Evolutionary conservation across 2,888 invertebrate species (phyloP), one percentile per base, ranked within the genome.

Genomic region (Tridacna gigas): DNA sequence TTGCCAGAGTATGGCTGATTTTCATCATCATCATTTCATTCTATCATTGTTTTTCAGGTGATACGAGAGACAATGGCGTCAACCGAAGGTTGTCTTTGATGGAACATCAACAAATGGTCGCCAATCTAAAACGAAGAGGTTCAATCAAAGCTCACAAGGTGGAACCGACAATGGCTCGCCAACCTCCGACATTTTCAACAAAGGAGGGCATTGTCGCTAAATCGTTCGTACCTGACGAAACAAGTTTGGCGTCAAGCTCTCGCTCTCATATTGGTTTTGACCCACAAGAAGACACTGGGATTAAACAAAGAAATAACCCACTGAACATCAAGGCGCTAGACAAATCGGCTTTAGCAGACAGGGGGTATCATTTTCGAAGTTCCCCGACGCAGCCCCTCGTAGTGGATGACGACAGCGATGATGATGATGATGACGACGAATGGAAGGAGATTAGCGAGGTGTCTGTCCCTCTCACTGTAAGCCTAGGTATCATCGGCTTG

Each of bases 381-480:
- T 47, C 88, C 82, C 71, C 79, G 26, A 51, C 71, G 22, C 71
- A 92, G 22, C 91, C 92, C 0, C 82, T 89, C 18, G 78, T 91
- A 0, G 75, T 91, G 13, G 92, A 92, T 73, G 91, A 92, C 74
- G 91, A 91, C 79, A 90, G 89, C 71, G 91, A 92, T 71, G 93
- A 93, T 37, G 92, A 93, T 37, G 93, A 94, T 20, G 94, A 94
- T 22, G 92, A 94, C 20, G 93, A 94, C 61, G 92, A 94, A 47
- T 92, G 92, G 82, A 92, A 93, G 71, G 91, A 95, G 73, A 94
- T 94, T 4, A 94, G 94, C 5, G 94, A 94, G 0, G 88, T 95
- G 61, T 94, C 94, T 20, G 92, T 95, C 26, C 94, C 94, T 47
- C 92, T 95, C 92, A 90, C 93, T 7, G 92, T 95, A 12, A 93